Conservation (phyloP, 2,888 invertebrate species). For the Andrena fulva region DNA sequence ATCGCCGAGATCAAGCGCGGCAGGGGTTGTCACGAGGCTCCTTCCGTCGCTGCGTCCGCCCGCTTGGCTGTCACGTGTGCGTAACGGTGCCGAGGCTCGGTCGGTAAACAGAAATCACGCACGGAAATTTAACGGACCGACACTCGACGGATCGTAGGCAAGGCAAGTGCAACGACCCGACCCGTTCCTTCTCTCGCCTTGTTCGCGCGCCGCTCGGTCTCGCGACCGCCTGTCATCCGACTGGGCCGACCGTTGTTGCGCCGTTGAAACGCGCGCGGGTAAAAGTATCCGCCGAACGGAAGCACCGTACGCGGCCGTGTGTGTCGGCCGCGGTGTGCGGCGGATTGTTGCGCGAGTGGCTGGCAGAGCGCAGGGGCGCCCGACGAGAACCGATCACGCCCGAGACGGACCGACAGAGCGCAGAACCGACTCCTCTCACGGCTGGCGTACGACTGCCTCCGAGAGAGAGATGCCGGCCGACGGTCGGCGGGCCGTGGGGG, state of each 20-base stretch:
- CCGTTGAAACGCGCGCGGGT: background rate
- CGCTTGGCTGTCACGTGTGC: slow-evolving; percentile 29
- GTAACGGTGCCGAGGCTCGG: slow-evolving; percentile 63
- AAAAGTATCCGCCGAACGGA: slow-evolving; percentile 2
- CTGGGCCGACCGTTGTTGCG: no score
- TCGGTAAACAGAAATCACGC: slow-evolving; percentile 54
- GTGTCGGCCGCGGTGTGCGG: slow-evolving; percentile 3
- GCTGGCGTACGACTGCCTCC: slow-evolving; percentile 75
- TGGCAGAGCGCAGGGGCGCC: slow-evolving; percentile 28
- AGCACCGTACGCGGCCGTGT: background rate
- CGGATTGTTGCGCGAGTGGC: slow-evolving; percentile 2
- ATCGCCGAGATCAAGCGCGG: background rate
- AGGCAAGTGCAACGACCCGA: slow-evolving; percentile 63
- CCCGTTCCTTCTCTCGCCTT: slow-evolving; percentile 6
- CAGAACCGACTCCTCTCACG: slow-evolving; percentile 58
- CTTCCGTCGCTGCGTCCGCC: background rate
- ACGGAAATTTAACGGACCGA: slow-evolving; percentile 54
- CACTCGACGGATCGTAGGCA: slow-evolving; percentile 29
- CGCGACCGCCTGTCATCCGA: background rate
- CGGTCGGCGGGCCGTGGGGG: slow-evolving; percentile 67
- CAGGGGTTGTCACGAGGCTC: slow-evolving; percentile 11
- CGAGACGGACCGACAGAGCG: slow-evolving; percentile 52
- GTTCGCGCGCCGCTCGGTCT: background rate
- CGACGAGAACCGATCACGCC: slow-evolving; percentile 60
- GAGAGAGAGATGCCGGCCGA: slow-evolving; percentile 58